A percentile compares a stretch with the other conserved stretches of the same genome.
Evolutionary conservation across 2,888 invertebrate species (phyloP).

Genomic region (Sussaba pulchella): DNA sequence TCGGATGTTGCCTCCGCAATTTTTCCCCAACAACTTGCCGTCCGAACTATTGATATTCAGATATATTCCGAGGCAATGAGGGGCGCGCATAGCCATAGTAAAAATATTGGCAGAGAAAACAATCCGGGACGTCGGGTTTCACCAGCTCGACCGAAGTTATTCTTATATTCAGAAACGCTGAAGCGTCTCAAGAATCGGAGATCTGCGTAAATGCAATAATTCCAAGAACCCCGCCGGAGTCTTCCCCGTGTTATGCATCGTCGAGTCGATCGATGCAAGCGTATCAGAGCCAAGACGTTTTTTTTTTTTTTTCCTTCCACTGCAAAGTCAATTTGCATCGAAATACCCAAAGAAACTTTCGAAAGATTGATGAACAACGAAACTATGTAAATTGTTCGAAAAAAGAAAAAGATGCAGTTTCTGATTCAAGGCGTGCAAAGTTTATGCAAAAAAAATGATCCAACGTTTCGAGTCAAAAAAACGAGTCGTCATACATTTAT

Average conservation of each 20-base stretch:
- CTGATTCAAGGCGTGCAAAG: constrained; percentile 7
- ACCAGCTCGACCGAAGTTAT: constrained; percentile 73
- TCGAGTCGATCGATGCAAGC: constrained; percentile 9
- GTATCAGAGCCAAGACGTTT: background rate
- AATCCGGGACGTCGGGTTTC: constrained; percentile 67
- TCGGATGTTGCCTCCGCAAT: constrained; percentile 36
- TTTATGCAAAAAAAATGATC: constrained; percentile 4
- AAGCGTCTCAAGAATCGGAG: constrained; percentile 44
- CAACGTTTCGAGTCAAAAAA: constrained; percentile 1
- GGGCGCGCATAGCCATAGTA: constrained; percentile 71
- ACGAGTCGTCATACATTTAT: constrained; percentile 29
- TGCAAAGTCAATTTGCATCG: background rate
- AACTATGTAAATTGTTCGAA: background rate
- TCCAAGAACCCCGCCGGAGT: constrained; percentile 62
- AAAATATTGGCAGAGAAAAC: constrained; percentile 83
- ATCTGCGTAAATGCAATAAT: constrained; percentile 80
- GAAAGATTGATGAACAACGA: constrained; percentile 1
- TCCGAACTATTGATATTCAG: constrained; percentile 76
- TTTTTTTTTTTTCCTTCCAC: background rate
- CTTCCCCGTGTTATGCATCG: constrained; percentile 41
- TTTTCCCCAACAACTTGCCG: constrained; percentile 51
- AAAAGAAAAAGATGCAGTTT: constrained; percentile 20
- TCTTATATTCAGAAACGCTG: constrained; percentile 74
- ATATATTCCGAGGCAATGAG: constrained; percentile 78
- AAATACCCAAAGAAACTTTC: background rate